Base-by-base conservation (phyloP, 1,140 invertebrate species). In the Zaprionus camerounensis region DNA sequence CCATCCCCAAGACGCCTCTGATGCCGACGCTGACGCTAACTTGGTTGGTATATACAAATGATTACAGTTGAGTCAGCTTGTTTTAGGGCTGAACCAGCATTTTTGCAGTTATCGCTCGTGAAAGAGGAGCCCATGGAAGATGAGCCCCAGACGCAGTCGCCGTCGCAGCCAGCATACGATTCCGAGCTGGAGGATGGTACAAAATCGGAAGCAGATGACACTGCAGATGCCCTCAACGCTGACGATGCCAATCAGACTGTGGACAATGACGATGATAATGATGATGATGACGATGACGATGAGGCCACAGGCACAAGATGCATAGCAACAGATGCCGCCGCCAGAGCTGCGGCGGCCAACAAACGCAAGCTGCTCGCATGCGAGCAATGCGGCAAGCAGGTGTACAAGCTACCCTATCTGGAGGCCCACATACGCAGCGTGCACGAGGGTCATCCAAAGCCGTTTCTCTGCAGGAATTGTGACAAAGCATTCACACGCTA, bases 371-470 rank as follows among this genome's bases (percentile, higher is more conserved):
- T 73, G 1, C 34, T 92, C 20, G 77, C 86, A 4, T 92, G 91
- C 41, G 53, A 90, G 26, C 81, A 76, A 38, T 92, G 91, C 31
- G 91, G 91, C 44, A 92, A 92, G 44, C 81, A 92, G 57, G 91
- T 88, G 0, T 92, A 92, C 17, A 92, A 92, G 56, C 67, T 91
- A 9, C 81, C 91, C 24, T 92, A 92, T 31, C 53, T 92, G 46
- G 91, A 92, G 69, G 91, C 91, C 2, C 91, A 92, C 26, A 91
- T 92, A 58, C 83, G 86, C 7, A 91, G 78, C 36, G 81, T 92
- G 2, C 91, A 92, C 41, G 77, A 92, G 64, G 91, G 91, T 2
- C 78, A 91, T 26, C 59, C 82, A 3, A 92, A 92, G 57, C 91
- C 91, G 5, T 92, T 92, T 38, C 74, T 88, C 0, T 92, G 91